A percentile compares a stretch with the other conserved stretches of the same genome.
Evolutionary conservation across 2,888 invertebrate genomes (phyloP).

Genomic region (Trichogramma dendrolimi): DNA sequence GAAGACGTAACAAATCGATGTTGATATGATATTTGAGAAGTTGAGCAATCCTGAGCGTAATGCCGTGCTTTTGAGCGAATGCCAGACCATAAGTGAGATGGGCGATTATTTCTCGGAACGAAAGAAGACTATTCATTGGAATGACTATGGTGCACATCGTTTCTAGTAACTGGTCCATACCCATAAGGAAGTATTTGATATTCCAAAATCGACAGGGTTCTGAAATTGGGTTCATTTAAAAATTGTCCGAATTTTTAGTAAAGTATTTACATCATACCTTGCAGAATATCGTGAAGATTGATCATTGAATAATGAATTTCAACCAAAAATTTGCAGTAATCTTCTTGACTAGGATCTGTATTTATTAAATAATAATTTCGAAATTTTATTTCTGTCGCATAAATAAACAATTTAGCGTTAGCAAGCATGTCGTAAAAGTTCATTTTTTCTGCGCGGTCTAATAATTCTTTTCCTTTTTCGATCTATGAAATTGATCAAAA

Average conservation of each 20-base stretch:
- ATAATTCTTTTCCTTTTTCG: constrained; percentile 36
- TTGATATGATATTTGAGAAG: constrained; percentile 42
- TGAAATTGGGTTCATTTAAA: constrained; percentile 11
- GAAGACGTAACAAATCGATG: constrained; percentile 40
- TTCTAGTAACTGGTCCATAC: constrained; percentile 26
- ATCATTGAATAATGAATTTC: constrained; percentile 39
- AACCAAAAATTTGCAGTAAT: constrained; percentile 39
- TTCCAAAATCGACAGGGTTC: constrained; percentile 16
- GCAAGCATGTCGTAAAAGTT: constrained; percentile 27
- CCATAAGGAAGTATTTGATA: constrained; percentile 16
- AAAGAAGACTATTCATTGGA: constrained; percentile 41
- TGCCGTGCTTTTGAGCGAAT: constrained; percentile 38
- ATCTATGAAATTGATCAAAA: constrained; percentile 25
- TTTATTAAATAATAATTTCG: constrained; percentile 35
- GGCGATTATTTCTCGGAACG: constrained; percentile 40
- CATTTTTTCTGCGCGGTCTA: constrained; percentile 33
- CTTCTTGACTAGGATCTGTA: constrained; percentile 32
- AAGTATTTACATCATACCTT: constrained; percentile 10
- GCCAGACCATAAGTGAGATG: constrained; percentile 39
- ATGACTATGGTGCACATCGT: constrained; percentile 32
- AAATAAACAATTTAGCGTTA: constrained; percentile 32
- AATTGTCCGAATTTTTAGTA: background rate
- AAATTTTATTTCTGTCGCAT: constrained; percentile 37
- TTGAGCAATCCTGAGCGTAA: constrained; percentile 41
- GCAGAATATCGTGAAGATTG: constrained; percentile 31